Conservation (phyloP, 2,113 vertebrate genomes). For the Eurystomus gularis region DNA sequence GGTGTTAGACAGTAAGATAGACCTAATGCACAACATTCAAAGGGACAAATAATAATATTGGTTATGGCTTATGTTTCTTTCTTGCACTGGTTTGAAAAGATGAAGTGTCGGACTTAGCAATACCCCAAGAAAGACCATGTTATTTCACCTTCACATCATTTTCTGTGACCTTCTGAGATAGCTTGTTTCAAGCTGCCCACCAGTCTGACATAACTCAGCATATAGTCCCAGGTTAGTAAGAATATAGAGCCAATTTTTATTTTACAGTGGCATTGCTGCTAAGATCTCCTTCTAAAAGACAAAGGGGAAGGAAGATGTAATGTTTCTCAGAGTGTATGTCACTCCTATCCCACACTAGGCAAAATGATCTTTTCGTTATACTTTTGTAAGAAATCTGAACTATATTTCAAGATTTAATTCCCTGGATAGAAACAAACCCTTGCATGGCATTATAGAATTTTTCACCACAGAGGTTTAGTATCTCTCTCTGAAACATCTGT, state of each 20-base stretch:
- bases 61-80: background rate
- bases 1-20: background rate
- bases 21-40: background rate
- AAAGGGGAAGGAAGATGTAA: background rate
- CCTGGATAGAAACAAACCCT: background rate
- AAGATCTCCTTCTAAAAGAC: background rate
- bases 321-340: background rate
- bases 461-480: background rate
- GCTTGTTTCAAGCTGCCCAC: background rate
- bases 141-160: background rate
- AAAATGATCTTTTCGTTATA: background rate
- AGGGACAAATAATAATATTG: background rate
- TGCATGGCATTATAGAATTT: background rate
- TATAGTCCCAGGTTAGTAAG: background rate
- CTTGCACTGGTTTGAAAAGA: background rate
- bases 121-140: background rate
- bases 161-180: background rate
- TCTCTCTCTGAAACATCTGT: constrained; percentile 44
- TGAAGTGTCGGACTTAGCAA: background rate
- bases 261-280: background rate
- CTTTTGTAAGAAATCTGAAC: background rate
- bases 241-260: background rate
- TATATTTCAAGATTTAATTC: background rate
- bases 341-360: background rate
- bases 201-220: background rate